Conservation (phyloP, 2,113 vertebrate species). For the Geococcyx californianus region DNA sequence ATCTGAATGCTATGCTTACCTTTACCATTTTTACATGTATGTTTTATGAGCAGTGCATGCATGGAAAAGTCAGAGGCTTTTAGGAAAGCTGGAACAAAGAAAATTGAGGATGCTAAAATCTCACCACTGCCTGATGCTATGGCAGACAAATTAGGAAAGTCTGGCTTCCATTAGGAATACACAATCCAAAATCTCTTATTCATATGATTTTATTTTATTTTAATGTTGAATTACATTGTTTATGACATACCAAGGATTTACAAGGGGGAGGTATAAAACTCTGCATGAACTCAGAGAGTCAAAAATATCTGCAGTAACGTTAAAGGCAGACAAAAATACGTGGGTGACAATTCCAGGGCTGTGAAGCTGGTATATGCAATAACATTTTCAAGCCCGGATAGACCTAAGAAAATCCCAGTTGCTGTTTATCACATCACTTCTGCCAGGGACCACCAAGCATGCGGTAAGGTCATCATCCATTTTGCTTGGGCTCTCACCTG, state of each 20-base stretch:
- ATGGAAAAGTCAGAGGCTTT: neutral
- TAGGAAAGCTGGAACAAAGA: neutral
- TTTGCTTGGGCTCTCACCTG: neutral
- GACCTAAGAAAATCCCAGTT: neutral
- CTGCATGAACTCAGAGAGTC: slow-evolving; percentile 19
- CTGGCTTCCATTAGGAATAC: slow-evolving; percentile 42
- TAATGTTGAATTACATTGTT: slow-evolving; percentile 20
- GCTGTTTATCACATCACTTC: neutral
- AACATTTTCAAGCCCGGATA: neutral
- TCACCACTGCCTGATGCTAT: neutral
- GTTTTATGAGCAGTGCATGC: neutral
- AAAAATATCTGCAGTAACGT: slow-evolving; percentile 4
- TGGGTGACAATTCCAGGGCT: neutral
- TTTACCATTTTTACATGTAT: neutral
- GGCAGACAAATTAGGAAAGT: slow-evolving; percentile 28
- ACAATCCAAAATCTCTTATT: slow-evolving; percentile 37
- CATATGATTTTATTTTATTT: slow-evolving; percentile 28
- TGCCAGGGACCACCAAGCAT: neutral
- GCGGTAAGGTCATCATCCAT: neutral
- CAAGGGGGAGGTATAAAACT: slow-evolving; percentile 50
- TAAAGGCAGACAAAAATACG: neutral
- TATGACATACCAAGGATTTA: neutral
- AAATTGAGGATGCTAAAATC: neutral
- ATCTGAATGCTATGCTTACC: neutral
- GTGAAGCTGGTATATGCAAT: neutral